Evolutionary conservation across 2,888 invertebrate genomes (phyloP).

Genomic region (Meghimatium bilineatum): DNA sequence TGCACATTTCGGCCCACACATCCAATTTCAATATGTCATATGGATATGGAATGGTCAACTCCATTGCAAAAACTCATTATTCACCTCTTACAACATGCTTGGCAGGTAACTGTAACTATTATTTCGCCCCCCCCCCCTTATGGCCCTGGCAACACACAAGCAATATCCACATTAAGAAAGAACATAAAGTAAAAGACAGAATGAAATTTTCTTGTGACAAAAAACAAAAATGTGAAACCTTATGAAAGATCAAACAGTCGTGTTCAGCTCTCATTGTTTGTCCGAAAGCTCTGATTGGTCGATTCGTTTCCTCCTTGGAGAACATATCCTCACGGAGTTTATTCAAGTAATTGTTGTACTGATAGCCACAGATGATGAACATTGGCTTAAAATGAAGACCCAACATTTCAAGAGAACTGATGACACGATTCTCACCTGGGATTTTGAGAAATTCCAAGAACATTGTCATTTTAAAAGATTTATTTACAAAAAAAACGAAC

Average conservation of each 20-base stretch:
- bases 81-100: too few species aligned
- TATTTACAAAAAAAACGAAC: too few species aligned
- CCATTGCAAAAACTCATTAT: too few species aligned
- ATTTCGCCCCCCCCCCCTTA: too few species aligned
- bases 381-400: constrained; percentile 32
- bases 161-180: not conserved
- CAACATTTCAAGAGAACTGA: constrained; percentile 48
- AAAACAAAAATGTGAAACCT: not conserved
- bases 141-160: too few species aligned
- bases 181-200: not conserved
- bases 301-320: constrained; percentile 43
- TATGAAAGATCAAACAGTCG: constrained; percentile 50
- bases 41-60: too few species aligned
- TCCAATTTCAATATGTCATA: too few species aligned
- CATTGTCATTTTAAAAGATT: too few species aligned
- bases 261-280: constrained; percentile 52
- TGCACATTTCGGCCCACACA: too few species aligned
- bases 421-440: constrained; percentile 49
- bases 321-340: constrained; percentile 52
- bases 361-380: constrained; percentile 52
- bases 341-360: constrained; percentile 54
- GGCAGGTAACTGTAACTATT: too few species aligned
- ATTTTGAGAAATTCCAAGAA: not conserved
- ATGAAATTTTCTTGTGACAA: too few species aligned
- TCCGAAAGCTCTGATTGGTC: constrained; percentile 49